Evolutionary conservation across 2,888 invertebrate genomes (phyloP), one percentile per base, ranked within the genome.

Genomic region (Agrenia bidenticulata): DNA sequence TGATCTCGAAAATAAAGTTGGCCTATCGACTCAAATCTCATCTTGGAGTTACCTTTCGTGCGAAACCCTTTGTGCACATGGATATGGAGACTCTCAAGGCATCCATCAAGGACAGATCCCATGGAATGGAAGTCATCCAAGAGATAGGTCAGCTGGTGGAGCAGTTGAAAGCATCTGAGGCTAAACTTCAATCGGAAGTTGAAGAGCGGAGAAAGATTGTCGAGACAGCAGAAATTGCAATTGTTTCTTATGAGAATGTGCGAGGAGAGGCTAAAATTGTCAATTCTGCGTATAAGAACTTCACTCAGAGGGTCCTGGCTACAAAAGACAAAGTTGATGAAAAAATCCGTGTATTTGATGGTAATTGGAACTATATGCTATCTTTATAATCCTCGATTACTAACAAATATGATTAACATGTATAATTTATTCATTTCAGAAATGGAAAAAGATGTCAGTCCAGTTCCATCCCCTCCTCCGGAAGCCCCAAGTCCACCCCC

Each of bases 311-410:
- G 66, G 92, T 97, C 0, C 89, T 92, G 77, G 86, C 87, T 60
- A 84, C 95, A 56, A 91, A 94, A 79, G 88, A 89, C 61, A 92
- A 92, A 78, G 81, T 95, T 21, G 92, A 92, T 75, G 94, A 94
- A 77, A 82, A 92, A 66, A 84, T 87, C 74, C 86, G 88, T 19
- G 87, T 86, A 7, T 80, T 95, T 63, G 81, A 82, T n/a, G 77
- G 78, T 61, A 76, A 78, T 15, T 84, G 86, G 0, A 79, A n/a
- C n/a, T n/a, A n/a, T n/a, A n/a, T n/a, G n/a, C n/a, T 81, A 21
- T 63, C 7, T 5, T 37, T 15, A 37, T 17, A 23, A 24, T 4
- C 4, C 21, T 23, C 19, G n/a, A n/a, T n/a, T n/a, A n/a, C n/a
- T n/a, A n/a, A n/a, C n/a, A n/a, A n/a, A 61, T 11, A 32, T 53